Base-by-base conservation (phyloP, 1,140 invertebrate genomes). In the Caenorhabditis inopinata region DNA sequence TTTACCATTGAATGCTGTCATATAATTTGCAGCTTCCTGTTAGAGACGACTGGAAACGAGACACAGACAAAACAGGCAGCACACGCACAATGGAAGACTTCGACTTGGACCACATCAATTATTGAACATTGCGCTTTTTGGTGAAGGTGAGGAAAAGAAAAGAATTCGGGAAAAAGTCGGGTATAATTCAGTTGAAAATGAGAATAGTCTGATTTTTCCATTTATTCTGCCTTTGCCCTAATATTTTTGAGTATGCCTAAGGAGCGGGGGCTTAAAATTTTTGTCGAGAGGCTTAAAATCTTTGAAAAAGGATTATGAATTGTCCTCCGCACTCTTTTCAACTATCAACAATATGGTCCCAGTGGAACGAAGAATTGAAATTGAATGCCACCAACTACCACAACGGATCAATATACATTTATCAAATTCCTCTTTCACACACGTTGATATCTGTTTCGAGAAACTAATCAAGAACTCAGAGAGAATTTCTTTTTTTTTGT, bases 151-250 rank as follows among this genome's bases (percentile, higher is more conserved):
- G 32, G 32, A 68, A 18, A 68, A 68, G 58, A 68, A 68, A 68
- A 38, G 58, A 68, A 68, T 68, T 68, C 38, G 21, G 9, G 58
- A 68, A 68, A 68, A 68, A 68, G 32, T 42, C 32, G 58, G 32
- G 58, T 68, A 68, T 68, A 68, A 68, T 68, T 68, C 58, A 68
- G 58, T 68, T 68, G 58, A 42, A 29, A 68, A 68, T 68, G 58
- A 68, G 58, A 68, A 68, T 68, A 38, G 58, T 68, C 38, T 38
- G 38, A 14, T 42, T 42, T 42, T 42, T 42, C 38, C n/a, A n/a
- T n/a, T n/a, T n/a, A n/a, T n/a, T n/a, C n/a, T n/a, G n/a, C n/a
- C n/a, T n/a, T n/a, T n/a, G n/a, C n/a, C n/a, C n/a, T n/a, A n/a
- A n/a, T n/a, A n/a, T n/a, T n/a, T n/a, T n/a, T n/a, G n/a, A n/a